These are phyloP conservation scores for Clusia tigrina DNA, from an alignment of 2,888 invertebrate species.

Conservation along the genomic window DNA sequence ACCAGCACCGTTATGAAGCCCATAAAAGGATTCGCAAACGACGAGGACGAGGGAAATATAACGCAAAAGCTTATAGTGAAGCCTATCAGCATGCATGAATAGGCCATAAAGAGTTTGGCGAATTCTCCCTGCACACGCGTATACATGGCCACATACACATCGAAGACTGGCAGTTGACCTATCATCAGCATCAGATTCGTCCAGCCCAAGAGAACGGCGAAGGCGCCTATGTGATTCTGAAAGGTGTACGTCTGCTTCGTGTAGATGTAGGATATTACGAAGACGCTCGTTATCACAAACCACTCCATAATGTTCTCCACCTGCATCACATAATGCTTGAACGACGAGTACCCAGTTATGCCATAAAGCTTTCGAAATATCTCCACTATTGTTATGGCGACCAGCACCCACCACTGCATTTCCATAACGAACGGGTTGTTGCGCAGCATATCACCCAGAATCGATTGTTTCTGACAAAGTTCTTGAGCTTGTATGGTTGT, in stretches of 20 bases:
- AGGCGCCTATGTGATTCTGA: slow-evolving; percentile 88
- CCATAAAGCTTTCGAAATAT: slow-evolving; percentile 83
- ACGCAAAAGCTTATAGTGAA: slow-evolving; percentile 90
- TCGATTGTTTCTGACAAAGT: slow-evolving; percentile 80
- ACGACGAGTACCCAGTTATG: slow-evolving; percentile 81
- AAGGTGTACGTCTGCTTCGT: slow-evolving; percentile 80
- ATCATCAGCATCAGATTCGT: slow-evolving; percentile 91
- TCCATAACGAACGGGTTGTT: slow-evolving; percentile 81
- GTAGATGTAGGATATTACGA: slow-evolving; percentile 82
- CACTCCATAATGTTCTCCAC: slow-evolving; percentile 88
- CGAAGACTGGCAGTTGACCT: slow-evolving; percentile 86
- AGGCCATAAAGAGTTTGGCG: slow-evolving; percentile 84
- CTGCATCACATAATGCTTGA: slow-evolving; percentile 83
- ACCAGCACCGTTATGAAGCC: slow-evolving; percentile 85
- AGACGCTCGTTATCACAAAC: slow-evolving; percentile 85
- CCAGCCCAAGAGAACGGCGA: slow-evolving; percentile 86
- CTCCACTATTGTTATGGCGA: slow-evolving; percentile 81
- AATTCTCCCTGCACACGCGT: slow-evolving; percentile 88
- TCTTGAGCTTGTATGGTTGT: slow-evolving; percentile 77
- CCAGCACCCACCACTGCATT: slow-evolving; percentile 84
- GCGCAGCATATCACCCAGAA: slow-evolving; percentile 77
- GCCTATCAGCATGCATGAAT: slow-evolving; percentile 83
- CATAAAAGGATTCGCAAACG: slow-evolving; percentile 84
- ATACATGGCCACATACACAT: slow-evolving; percentile 91
- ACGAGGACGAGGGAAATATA: slow-evolving; percentile 82